These are phyloP conservation scores for Pachyrhynchus sulphureomaculatus DNA, from an alignment of 1,140 invertebrate genomes.

Conservation along the genomic window DNA sequence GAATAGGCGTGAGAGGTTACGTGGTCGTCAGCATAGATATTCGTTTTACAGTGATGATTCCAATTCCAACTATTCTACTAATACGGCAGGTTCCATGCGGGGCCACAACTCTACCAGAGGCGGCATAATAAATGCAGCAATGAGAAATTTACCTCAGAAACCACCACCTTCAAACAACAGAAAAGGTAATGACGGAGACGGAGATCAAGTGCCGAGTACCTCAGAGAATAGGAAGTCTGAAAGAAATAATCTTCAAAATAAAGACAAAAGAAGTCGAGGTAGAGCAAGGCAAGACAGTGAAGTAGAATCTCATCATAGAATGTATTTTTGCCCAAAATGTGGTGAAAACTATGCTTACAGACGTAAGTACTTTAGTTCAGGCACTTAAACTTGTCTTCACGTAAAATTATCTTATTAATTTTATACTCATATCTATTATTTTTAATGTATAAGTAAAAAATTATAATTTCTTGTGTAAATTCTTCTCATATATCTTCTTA, in stretches of 20 bases:
- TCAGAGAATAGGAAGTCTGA: neutral
- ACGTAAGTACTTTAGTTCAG: conserved; percentile 10
- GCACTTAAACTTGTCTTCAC: too few relatives aligned
- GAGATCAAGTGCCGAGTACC: neutral
- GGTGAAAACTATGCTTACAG: neutral
- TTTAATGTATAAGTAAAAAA: too few relatives aligned
- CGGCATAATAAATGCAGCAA: neutral
- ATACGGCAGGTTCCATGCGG: neutral
- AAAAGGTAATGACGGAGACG: neutral
- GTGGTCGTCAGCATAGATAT: neutral
- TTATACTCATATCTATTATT: too few relatives aligned
- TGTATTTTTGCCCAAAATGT: conserved; percentile 16
- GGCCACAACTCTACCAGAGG: neutral
- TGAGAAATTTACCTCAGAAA: neutral
- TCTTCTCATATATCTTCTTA: too few relatives aligned
- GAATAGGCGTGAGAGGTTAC: neutral
- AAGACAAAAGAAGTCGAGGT: neutral
- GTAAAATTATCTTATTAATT: too few relatives aligned
- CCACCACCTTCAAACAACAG: neutral
- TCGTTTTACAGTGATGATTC: conserved; percentile 2
- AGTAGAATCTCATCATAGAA: neutral
- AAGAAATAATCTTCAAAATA: neutral
- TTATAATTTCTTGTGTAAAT: too few relatives aligned
- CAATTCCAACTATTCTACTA: neutral
- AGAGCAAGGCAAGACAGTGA: neutral